Evolutionary conservation across 1,140 invertebrate genomes (phyloP).

Genomic region (Drosophila parvula): DNA sequence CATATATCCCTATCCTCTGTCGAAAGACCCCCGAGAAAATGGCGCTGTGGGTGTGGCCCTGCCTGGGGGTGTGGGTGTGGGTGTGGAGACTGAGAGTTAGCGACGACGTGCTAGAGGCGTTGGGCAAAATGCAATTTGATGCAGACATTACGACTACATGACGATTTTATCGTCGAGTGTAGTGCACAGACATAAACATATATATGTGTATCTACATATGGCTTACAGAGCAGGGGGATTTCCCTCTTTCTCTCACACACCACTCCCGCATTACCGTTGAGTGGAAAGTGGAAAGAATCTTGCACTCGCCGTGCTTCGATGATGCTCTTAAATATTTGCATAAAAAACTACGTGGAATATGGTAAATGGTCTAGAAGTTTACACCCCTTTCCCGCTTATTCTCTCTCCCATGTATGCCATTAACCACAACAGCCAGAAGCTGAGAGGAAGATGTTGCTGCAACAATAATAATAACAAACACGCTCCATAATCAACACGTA

Average conservation of each 20-base stretch:
- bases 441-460: conserved; percentile 29
- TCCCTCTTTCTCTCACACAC: not conserved
- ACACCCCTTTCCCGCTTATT: conserved; percentile 18
- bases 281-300: conserved; percentile 48
- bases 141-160: conserved; percentile 82
- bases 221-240: conserved; percentile 47
- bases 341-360: conserved; percentile 79
- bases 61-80: not conserved
- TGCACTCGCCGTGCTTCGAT: conserved; percentile 73
- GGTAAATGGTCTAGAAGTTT: conserved; percentile 79
- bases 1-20: not conserved
- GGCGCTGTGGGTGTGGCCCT: not conserved
- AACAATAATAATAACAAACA: conserved; percentile 65
- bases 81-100: conserved; percentile 22
- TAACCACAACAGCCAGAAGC: conserved; percentile 52
- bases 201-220: conserved; percentile 65
- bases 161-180: conserved; percentile 81
- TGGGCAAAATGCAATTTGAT: conserved; percentile 77
- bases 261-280: conserved; percentile 40
- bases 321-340: conserved; percentile 82
- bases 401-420: conserved; percentile 44
- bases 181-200: conserved; percentile 68
- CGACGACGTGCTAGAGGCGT: conserved; percentile 42
- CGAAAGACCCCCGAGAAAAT: conserved; percentile 17
- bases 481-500: conserved; percentile 75